Evolutionary conservation across 2,113 vertebrate species (phyloP).

Genomic region (Loxodonta africana): DNA sequence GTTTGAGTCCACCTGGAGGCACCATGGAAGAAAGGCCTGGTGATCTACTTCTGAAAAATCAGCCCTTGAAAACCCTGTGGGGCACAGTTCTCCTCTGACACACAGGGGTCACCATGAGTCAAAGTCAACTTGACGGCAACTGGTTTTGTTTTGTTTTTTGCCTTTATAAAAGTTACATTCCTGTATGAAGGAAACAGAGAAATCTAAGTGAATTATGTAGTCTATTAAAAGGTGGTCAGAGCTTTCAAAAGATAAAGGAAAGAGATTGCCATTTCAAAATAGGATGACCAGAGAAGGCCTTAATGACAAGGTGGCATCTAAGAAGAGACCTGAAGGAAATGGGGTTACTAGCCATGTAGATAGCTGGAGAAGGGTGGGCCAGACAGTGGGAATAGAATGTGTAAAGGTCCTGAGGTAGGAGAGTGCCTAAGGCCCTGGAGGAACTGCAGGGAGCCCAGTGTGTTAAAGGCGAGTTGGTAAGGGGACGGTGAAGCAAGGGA

Average conservation of each 20-base stretch:
- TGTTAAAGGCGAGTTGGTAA: neutral
- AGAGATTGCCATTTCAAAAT: neutral
- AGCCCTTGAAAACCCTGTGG: neutral
- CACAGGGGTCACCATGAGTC: neutral
- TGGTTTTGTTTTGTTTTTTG: neutral
- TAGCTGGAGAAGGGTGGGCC: neutral
- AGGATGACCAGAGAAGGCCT: neutral
- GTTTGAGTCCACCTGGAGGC: neutral
- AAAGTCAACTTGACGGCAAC: neutral
- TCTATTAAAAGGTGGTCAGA: neutral
- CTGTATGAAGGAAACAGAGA: neutral
- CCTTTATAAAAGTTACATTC: neutral
- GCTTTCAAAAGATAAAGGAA: neutral
- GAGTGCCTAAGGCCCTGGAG: neutral
- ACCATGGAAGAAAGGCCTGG: neutral
- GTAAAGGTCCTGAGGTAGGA: conserved; percentile 7
- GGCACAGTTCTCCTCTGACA: neutral
- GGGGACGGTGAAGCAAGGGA: neutral
- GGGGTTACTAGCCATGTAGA: neutral
- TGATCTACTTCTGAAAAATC: neutral
- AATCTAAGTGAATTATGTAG: neutral
- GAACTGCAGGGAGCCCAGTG: neutral
- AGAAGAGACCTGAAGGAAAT: neutral
- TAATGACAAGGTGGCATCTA: neutral
- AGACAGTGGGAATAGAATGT: neutral